Evolutionary conservation across 2,113 vertebrate species (phyloP).

Genomic region (Ptilonorhynchus violaceus): DNA sequence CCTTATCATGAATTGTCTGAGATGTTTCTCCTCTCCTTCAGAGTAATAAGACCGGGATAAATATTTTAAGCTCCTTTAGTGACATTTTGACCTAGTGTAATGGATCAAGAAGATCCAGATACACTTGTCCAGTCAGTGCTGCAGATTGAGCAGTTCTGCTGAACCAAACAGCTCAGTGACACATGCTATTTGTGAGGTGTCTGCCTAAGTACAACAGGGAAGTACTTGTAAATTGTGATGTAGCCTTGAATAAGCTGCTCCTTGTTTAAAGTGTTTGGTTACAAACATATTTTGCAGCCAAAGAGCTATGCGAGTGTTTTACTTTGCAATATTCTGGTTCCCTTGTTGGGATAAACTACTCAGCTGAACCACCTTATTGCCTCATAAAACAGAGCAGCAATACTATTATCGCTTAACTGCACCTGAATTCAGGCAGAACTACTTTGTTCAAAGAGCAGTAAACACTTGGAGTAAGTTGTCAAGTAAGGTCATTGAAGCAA

Average conservation of each 20-base stretch:
- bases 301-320: conserved; percentile 51
- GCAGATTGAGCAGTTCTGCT: neutral
- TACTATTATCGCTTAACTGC: conserved; percentile 66
- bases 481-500: conserved; percentile 61
- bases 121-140: neutral
- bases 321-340: conserved; percentile 52
- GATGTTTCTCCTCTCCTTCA: neutral
- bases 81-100: neutral
- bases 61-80: neutral
- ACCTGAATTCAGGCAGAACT: conserved; percentile 66
- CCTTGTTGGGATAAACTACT: conserved; percentile 56
- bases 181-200: neutral
- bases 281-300: conserved; percentile 44
- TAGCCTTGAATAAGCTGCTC: conserved; percentile 41
- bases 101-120: neutral
- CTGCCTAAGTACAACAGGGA: neutral
- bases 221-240: neutral
- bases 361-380: conserved; percentile 55
- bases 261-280: conserved; percentile 52
- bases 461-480: conserved; percentile 64
- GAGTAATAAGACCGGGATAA: neutral
- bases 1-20: neutral
- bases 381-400: conserved; percentile 67
- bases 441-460: conserved; percentile 65
- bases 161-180: neutral